Evolutionary conservation across 2,888 invertebrate genomes (phyloP).

Genomic region (Himalopsyche anomala): DNA sequence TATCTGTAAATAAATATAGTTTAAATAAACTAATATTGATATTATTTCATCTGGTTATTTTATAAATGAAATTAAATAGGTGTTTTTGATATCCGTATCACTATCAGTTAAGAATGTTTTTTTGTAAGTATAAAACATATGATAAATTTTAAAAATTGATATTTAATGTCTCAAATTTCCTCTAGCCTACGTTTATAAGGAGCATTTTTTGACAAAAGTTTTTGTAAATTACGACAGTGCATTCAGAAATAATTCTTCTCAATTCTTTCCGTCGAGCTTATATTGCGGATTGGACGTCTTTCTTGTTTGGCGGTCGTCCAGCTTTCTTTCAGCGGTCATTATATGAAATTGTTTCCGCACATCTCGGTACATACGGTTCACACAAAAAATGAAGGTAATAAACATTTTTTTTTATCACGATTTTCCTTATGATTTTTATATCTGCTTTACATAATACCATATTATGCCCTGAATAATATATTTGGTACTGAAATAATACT

Average conservation of each 20-base stretch:
- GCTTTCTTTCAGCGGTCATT: constrained; percentile 31
- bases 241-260: constrained; percentile 26
- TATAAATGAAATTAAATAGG: too few relatives aligned
- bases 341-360: constrained; percentile 37
- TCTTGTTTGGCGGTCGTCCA: constrained; percentile 38
- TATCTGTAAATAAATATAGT: too few relatives aligned
- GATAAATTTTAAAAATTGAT: too few relatives aligned
- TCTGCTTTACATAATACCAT: constrained; percentile 28
- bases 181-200: not conserved
- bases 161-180: too few relatives aligned
- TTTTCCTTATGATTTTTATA: constrained; percentile 33
- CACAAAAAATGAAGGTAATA: constrained; percentile 34
- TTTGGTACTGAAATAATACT: constrained; percentile 15
- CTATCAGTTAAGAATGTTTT: too few relatives aligned
- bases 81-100: too few relatives aligned
- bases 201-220: not conserved
- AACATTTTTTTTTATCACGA: constrained; percentile 27
- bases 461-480: not conserved
- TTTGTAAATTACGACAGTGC: not conserved
- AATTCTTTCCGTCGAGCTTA: constrained; percentile 8
- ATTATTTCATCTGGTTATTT: too few relatives aligned
- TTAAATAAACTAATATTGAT: too few relatives aligned
- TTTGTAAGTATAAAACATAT: too few relatives aligned
- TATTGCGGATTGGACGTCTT: constrained; percentile 5
- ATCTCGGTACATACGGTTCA: constrained; percentile 6